phyloP scores from a whole-genome alignment of 2,797 vertebrate species.

The Epinephelus awoara region DNA sequence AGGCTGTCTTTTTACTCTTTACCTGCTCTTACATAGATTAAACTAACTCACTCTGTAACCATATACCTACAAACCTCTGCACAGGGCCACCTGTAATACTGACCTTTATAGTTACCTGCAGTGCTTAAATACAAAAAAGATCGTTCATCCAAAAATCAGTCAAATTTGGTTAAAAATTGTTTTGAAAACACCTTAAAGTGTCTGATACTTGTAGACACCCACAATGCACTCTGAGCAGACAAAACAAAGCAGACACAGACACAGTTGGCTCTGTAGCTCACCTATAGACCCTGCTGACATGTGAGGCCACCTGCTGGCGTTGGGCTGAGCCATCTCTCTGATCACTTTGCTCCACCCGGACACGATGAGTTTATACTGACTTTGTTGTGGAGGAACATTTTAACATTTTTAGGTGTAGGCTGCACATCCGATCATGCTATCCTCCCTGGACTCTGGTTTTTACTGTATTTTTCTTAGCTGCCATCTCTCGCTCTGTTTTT shows the following conservation, averaged over 20 bases:
- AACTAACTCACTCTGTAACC: too few relatives aligned
- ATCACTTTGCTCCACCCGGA: constrained; percentile 4
- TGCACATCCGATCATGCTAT: constrained; percentile 22
- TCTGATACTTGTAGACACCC: too few relatives aligned
- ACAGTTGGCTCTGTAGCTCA: neutral
- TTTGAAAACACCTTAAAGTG: too few relatives aligned
- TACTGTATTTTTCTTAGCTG: constrained; percentile 25
- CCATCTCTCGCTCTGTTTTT: constrained; percentile 61
- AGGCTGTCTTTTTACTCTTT: too few relatives aligned
- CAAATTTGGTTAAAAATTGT: too few relatives aligned
- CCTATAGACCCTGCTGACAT: constrained; percentile 25
- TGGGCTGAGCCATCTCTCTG: constrained; percentile 12
- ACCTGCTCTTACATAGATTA: too few relatives aligned
- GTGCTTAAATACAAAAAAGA: too few relatives aligned
- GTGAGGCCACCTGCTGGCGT: constrained; percentile 67
- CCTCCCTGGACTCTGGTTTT: constrained; percentile 28
- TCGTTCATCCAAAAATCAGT: too few relatives aligned
- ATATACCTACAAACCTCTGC: too few relatives aligned
- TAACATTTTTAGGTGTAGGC: constrained; percentile 46
- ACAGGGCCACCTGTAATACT: too few relatives aligned
- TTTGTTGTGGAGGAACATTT: constrained; percentile 27
- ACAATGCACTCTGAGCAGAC: constrained; percentile 13
- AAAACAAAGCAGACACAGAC: constrained; percentile 2
- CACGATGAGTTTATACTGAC: neutral
- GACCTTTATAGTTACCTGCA: too few relatives aligned